Evolutionary conservation across 1,140 invertebrate species (phyloP), one percentile per base, ranked within the genome.

Genomic region (Cephus cinctus): DNA sequence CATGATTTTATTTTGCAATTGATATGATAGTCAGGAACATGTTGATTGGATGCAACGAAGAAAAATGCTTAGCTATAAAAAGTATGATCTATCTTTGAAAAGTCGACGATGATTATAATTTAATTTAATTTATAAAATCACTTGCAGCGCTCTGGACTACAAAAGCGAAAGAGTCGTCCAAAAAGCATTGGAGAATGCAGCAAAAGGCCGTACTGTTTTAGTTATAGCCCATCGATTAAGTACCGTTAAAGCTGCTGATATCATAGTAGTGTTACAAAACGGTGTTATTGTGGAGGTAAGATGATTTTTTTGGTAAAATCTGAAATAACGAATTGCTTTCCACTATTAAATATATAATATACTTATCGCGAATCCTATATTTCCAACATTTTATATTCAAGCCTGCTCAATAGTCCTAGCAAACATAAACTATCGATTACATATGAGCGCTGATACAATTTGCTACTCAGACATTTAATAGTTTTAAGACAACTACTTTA

Each of bases 151-250:
- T 1, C 71, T 96, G 43, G 92, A 96, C 79, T 86, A 90, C 5
- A 89, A 92, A 59, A 93, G 90, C 47, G 93, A 96, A 75, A 84
- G 86, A 66, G 78, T 92, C 34, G 92, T 96, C 1, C 91, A 94
- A 65, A 83, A 84, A 35, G 89, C 92, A 0, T 71, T 96, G 12
- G 91, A 94, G 60, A 78, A 81, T 34, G 90, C 86, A 4, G 80
- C 85, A 0, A 80, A 83, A 59, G 90, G 90, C 15, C 81, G 90
- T 47, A 96, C 93, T 1, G 89, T 91, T 0, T 69, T 96, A 9
- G 84, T 96, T 5, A 94, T 96, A 56, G 93, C 93, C 23, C 93
- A 96, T 70, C 76, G 94, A 35, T 75, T 96, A 23, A 94, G 90
- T 30, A 96, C 93, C 5, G 83, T 96, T 50, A 82, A 87, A 67